phyloP scores from a whole-genome alignment of 2,888 invertebrate genomes.

The Tortricodes alternella region DNA sequence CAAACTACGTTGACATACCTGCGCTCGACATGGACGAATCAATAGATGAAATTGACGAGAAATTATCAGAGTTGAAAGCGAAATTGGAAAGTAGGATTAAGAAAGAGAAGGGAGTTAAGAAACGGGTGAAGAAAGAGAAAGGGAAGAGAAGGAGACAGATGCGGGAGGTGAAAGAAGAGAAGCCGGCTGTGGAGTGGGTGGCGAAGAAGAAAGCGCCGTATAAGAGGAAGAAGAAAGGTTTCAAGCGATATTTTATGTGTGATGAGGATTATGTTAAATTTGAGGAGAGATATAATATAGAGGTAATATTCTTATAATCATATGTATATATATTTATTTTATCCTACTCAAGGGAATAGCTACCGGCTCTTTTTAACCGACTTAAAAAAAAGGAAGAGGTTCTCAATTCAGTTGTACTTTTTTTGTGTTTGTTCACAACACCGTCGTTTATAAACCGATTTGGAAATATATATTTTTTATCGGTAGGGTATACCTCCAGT shows the following conservation, averaged over 20 bases:
- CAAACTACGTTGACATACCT: slow-evolving; percentile 21
- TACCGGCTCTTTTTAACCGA: no score
- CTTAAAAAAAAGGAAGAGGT: no score
- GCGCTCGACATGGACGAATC: slow-evolving; percentile 5
- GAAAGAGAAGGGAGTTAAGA: slow-evolving; percentile 16
- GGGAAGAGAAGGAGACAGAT: not conserved
- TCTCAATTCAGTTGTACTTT: no score
- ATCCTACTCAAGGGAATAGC: no score
- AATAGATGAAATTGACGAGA: slow-evolving; percentile 12
- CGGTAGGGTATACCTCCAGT: no score
- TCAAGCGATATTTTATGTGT: slow-evolving; percentile 28
- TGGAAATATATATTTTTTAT: no score
- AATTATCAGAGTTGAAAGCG: slow-evolving; percentile 1
- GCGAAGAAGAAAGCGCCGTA: slow-evolving; percentile 3
- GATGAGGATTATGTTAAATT: slow-evolving; percentile 25
- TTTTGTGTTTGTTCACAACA: no score
- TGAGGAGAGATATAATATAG: slow-evolving; percentile 25
- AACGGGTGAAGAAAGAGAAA: not conserved
- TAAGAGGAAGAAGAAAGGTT: slow-evolving; percentile 22
- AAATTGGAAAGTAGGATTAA: slow-evolving; percentile 5
- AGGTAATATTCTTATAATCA: slow-evolving; percentile 8
- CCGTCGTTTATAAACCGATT: no score
- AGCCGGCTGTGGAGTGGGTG: slow-evolving; percentile 17
- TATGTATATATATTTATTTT: no score
- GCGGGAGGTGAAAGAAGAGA: slow-evolving; percentile 3